phyloP scores from a whole-genome alignment of 2,113 vertebrate genomes.

The Indicator maculatus region DNA sequence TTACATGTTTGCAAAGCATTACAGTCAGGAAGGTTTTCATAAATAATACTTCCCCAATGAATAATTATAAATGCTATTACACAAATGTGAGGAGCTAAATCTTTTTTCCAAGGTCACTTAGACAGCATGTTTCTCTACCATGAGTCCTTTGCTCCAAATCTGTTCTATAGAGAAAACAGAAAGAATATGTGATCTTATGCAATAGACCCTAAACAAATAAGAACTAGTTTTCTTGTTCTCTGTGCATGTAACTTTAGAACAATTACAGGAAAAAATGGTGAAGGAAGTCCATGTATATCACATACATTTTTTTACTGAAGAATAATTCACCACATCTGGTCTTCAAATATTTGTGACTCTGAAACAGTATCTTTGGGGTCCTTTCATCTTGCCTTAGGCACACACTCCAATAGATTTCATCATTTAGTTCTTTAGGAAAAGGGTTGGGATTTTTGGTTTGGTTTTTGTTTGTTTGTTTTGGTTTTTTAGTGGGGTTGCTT shows the following conservation, averaged over 20 bases:
- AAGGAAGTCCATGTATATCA: not conserved
- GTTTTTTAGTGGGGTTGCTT: not conserved
- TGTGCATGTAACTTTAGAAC: not conserved
- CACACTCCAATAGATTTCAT: not conserved
- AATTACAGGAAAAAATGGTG: not conserved
- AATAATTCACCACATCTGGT: not conserved
- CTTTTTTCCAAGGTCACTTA: slow-evolving; percentile 17
- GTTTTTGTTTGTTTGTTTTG: no score
- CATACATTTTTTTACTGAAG: not conserved
- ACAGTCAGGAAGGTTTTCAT: slow-evolving; percentile 23
- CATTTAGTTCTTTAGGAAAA: not conserved
- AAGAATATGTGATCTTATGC: not conserved
- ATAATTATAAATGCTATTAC: slow-evolving; percentile 5
- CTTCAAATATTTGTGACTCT: not conserved
- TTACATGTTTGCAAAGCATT: slow-evolving; percentile 1
- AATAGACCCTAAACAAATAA: not conserved
- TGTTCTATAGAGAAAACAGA: not conserved
- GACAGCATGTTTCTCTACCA: not conserved
- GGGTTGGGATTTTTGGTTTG: not conserved
- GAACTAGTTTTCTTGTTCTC: not conserved
- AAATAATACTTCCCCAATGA: slow-evolving; percentile 11
- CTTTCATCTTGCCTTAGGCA: not conserved
- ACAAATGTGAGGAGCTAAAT: slow-evolving; percentile 21
- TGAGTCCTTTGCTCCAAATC: not conserved
- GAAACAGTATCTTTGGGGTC: not conserved